Evolutionary conservation across 1,140 invertebrate genomes (phyloP), one percentile per base, ranked within the genome.

Genomic region (Caenorhabditis latens): DNA sequence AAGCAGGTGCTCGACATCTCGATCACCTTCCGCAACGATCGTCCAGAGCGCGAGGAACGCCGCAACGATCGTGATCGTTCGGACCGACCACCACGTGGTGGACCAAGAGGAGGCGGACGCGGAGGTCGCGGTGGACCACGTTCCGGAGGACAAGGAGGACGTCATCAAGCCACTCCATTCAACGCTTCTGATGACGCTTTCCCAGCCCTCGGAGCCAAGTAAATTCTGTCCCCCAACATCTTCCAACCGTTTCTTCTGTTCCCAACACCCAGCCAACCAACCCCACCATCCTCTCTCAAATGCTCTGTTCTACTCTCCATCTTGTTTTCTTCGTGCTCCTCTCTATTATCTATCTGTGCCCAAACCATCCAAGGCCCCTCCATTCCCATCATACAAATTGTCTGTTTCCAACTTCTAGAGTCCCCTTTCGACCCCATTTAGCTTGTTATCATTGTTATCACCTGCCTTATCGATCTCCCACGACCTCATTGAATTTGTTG

Each of bases 121-220:
- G 88, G 87, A 85, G 79, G 42, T 21, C 86, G 86, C 57, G 87
- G 88, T 21, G 87, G 65, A 50, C 50, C 58, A 57, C 75, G 83
- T 50, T 46, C 46, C 24, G 88, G 83, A 57, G 88, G 83, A 43
- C 50, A 55, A 24, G 32, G 19, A 40, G 57, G 55, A 48, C 53
- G 57, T 53, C 24, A 85, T 40, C 32, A 63, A 14, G 58, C 40
- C 11, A 61, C 83, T 32, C 46, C 65, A 48, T 88, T 88, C 84
- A 61, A 85, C 21, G 65, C 82, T 61, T 55, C 83, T 40, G 83
- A 71, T 2, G 87, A 88, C 8, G 67, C 83, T 13, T 88, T 88
- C 87, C 87, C 87, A 40, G 87, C 87, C 50, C 87, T 88, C n/a
- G 87, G 87, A 79, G 67, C 63, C 63, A 75, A 75, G 50, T 88